These are phyloP conservation scores for Chloroclysta siterata DNA, from an alignment of 2,888 invertebrate species.

Conservation along the genomic window DNA sequence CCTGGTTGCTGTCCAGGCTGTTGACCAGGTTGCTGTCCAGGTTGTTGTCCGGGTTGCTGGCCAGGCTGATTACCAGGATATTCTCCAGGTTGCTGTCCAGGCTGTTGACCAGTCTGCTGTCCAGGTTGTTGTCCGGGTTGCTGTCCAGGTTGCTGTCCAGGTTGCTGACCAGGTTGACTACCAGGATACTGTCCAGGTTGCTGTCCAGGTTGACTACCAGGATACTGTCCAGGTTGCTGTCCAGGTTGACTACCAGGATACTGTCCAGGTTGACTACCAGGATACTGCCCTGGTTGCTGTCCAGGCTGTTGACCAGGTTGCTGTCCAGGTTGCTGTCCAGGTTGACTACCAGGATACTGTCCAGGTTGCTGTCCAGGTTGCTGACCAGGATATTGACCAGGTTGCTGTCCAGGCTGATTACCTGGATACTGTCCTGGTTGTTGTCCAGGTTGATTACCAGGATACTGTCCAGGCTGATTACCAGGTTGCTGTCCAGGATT, in stretches of 20 bases:
- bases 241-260: background rate
- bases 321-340: slow-evolving; percentile 38
- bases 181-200: background rate
- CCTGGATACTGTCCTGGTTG: slow-evolving; percentile 8
- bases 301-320: slow-evolving; percentile 13
- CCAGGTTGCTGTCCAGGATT: slow-evolving; percentile 22
- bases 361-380: slow-evolving; percentile 23
- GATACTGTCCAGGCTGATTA: slow-evolving; percentile 41
- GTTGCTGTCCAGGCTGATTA: background rate
- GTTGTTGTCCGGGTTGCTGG: slow-evolving; percentile 42
- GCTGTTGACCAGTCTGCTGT: slow-evolving; percentile 1
- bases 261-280: slow-evolving; percentile 6
- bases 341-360: background rate
- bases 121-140: background rate
- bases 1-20: slow-evolving; percentile 35
- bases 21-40: slow-evolving; percentile 39
- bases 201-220: background rate
- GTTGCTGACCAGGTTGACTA: background rate
- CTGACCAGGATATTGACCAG: background rate
- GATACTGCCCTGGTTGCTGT: slow-evolving; percentile 16
- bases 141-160: background rate
- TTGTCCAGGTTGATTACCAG: slow-evolving; percentile 15
- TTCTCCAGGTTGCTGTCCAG: slow-evolving; percentile 42
- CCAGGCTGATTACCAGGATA: slow-evolving; percentile 40
- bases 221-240: background rate